Base-by-base conservation (phyloP, 2,888 invertebrate genomes). In the Anthoptus insignis region DNA sequence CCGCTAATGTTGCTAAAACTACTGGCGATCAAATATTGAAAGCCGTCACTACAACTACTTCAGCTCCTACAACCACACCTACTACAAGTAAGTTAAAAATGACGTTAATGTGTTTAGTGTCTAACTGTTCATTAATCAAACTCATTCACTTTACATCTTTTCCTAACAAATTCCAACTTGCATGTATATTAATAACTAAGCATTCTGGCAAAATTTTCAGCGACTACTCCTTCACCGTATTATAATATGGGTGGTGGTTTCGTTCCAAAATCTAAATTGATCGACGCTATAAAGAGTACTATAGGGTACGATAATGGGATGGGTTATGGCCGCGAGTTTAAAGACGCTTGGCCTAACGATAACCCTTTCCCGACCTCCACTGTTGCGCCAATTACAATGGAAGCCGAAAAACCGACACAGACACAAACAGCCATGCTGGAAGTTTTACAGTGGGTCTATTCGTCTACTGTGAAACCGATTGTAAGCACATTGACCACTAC, bases 341-440 rank as follows among this genome's bases (percentile, higher is more conserved):
- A 88, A 83, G 91, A 91, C 75, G 79, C 83, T 70, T 93, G 92
- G 93, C 91, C 90, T 54, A 93, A 94, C 71, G 93, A 93, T 79
- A 87, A 93, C 76, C 93, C 94, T 71, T 92, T 93, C 75, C 93
- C 93, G 71, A 91, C 91, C 66, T 89, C 92, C 61, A 84, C 88
- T 73, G 83, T 88, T 65, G 82, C 89, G 68, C 88, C 94, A 72
- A 81, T 91, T 76, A 87, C 91, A 59, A 83, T 89, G 70, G 88
- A 89, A 72, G 80, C 88, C 60, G 88, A 92, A 68, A 92, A 94
- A 79, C 87, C 89, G 70, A 91, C 94, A 60, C 89, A 87, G 78
- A 87, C 92, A 68, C 92, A 91, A 78, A 90, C 94, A 64, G 92
- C 93, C 72, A 89, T 93, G 86, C 86, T 93, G 81, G 91, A 93